Base-by-base conservation (phyloP, 1,140 invertebrate species). In the Sinella curviseta region DNA sequence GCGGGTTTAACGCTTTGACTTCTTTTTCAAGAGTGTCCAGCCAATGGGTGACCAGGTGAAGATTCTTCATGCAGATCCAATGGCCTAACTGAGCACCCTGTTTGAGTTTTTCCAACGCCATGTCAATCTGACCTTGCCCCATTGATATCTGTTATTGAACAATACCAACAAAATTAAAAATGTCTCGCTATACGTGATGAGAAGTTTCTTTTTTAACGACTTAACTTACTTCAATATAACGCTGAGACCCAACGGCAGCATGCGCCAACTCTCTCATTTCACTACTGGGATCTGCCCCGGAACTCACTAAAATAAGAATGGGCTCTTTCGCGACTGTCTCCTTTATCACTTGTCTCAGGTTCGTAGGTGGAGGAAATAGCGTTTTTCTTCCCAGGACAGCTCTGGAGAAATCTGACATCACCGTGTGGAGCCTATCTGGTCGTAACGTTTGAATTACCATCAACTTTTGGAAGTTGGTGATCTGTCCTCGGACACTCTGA, bases 11-110 rank as follows among this genome's bases (percentile, higher is more conserved):
- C 0, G 86, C 86, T 74, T 91, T 89, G 0, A 95, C 87, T 83
- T 92, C 90, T 84, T 94, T 91, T 79, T 95, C 93, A 39, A 97
- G 86, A 26, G 89, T 86, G 0, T 91, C 91, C 0, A 97, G 86
- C 92, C 94, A 96, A 35, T 90, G 89, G 0, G 92, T 91, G 17
- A 95, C 93, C 17, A 98, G 87, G 86, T 98, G 96, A 0, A 97
- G 88, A 87, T 98, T 98, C 86, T 96, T 97, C 35, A 97, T 86
- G 67, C 93, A 91, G 1, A 95, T 84, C 94, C 94, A 96, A 24
- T 90, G 87, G 1, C 93, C 93, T 78, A 89, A 87, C 77, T 86
- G 86, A 24, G 89, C 85, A 16, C 76, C 88, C 78, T 88, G 85
- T 79, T 89, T 87, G 0, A 94, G 83, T 55, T 88, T 85, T 78